Conservation (phyloP, 2,113 vertebrate genomes). For the Diphyllodes magnificus region DNA sequence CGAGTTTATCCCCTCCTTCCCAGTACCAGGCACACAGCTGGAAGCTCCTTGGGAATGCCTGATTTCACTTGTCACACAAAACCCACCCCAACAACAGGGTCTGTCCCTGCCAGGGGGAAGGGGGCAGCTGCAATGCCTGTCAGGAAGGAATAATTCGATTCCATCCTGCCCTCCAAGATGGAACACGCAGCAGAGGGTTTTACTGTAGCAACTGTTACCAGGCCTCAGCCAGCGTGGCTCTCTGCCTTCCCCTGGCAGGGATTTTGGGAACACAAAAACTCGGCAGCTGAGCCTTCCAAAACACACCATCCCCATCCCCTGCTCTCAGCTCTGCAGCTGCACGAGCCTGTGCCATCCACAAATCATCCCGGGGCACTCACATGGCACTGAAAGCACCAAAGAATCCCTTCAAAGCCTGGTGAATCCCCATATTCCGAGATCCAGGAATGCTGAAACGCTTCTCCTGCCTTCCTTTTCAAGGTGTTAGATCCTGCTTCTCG, state of each 20-base stretch:
- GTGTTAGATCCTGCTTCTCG: background rate
- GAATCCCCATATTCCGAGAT: background rate
- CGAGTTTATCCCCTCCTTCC: background rate
- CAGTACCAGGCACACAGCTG: accelerated
- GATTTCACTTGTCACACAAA: background rate
- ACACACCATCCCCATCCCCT: background rate
- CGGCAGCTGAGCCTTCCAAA: conserved; percentile 2
- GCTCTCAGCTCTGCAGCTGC: background rate
- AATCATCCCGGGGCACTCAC: background rate
- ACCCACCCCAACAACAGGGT: background rate
- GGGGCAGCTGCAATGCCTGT: background rate
- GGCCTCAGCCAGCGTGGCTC: background rate
- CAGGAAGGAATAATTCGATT: background rate
- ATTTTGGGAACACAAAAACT: background rate
- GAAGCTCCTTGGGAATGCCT: background rate
- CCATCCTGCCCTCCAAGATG: background rate
- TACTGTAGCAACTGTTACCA: background rate
- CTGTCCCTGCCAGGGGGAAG: background rate
- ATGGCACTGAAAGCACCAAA: background rate
- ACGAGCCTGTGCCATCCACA: background rate
- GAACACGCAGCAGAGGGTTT: background rate
- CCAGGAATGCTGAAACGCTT: background rate
- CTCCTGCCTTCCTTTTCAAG: background rate
- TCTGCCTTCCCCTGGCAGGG: background rate
- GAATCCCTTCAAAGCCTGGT: background rate